Evolutionary conservation across 2,888 invertebrate genomes (phyloP).

Genomic region (Drosophila neotestacea): DNA sequence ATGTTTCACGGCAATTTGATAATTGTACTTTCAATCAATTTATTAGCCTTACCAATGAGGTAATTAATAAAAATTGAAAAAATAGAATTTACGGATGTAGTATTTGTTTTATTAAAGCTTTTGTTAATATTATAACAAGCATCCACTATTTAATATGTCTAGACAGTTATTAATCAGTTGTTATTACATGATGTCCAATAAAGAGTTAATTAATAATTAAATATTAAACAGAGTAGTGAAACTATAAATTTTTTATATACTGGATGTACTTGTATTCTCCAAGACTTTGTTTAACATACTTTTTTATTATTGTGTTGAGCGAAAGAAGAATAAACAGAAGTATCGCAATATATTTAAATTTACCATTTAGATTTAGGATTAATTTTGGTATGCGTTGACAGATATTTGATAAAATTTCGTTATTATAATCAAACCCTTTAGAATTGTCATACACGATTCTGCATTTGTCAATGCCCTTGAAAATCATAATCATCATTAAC

Average conservation of each 20-base stretch:
- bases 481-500: conserved; percentile 16
- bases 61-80: conserved; percentile 1
- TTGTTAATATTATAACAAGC: neutral
- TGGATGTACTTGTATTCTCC: neutral
- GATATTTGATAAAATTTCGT: too few relatives aligned
- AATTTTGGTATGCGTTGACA: too few relatives aligned
- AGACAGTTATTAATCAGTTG: neutral
- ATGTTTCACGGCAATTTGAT: conserved; percentile 26
- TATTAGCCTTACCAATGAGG: conserved; percentile 11
- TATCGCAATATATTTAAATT: neutral
- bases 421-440: neutral
- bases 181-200: neutral
- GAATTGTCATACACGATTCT: neutral
- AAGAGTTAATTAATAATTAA: neutral
- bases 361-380: too few relatives aligned
- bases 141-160: neutral
- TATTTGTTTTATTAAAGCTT: neutral
- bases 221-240: neutral
- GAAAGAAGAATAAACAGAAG: too few relatives aligned
- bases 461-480: conserved; percentile 2
- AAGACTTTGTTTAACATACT: neutral
- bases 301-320: too few relatives aligned
- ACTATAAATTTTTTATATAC: neutral
- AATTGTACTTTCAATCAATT: conserved; percentile 20
- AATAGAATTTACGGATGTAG: neutral